Percentiles rank a stretch among this genome's conserved stretches.
These are phyloP conservation scores for Alsophila aescularia DNA, from an alignment of 2,888 invertebrate species.

Conservation along the genomic window DNA sequence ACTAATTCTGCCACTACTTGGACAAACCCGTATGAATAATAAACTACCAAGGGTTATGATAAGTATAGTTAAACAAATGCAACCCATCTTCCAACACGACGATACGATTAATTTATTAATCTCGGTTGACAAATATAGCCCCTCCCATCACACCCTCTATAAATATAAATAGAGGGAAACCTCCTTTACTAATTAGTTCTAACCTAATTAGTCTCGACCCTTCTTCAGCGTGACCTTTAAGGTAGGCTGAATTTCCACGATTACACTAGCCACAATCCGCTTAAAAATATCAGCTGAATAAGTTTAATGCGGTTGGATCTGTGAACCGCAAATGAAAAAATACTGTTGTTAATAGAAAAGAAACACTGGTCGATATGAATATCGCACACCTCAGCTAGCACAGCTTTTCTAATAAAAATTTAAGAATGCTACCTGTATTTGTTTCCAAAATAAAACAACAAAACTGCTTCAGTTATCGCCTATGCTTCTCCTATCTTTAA, in stretches of 20 bases:
- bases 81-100: background rate
- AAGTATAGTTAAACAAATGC: no score
- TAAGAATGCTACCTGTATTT: no score
- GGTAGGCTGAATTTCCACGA: slow-evolving; percentile 15
- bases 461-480: background rate
- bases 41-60: no score
- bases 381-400: no score
- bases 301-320: background rate
- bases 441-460: background rate
- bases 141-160: slow-evolving; percentile 35
- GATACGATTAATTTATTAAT: background rate
- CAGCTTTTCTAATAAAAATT: no score
- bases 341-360: background rate
- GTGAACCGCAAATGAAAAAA: background rate
- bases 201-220: slow-evolving; percentile 69
- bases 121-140: background rate
- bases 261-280: slow-evolving; percentile 2
- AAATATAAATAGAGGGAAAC: slow-evolving; percentile 56
- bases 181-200: slow-evolving; percentile 71
- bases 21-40: no score
- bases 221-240: slow-evolving; percentile 52
- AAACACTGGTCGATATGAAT: background rate
- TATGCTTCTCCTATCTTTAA: background rate
- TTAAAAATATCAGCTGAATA: slow-evolving; percentile 6
- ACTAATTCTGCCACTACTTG: no score